Evolutionary conservation across 2,113 vertebrate species (phyloP).

Genomic region (Pygoscelis antarcticus): DNA sequence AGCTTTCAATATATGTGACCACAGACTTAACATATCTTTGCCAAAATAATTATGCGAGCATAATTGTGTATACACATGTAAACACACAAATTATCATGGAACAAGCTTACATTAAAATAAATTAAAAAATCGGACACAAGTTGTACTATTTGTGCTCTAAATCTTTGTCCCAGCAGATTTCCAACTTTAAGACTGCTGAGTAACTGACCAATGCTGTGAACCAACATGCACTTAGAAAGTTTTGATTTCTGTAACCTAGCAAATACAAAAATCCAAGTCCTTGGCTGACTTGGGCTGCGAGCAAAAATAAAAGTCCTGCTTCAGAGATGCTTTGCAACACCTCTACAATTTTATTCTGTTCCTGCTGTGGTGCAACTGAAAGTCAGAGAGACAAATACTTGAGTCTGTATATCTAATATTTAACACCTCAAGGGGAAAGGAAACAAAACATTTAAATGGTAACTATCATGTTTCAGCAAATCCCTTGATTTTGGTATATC

Average conservation of each 20-base stretch:
- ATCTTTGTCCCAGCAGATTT: not conserved
- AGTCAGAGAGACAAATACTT: not conserved
- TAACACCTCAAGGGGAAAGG: not conserved
- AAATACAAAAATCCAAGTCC: not conserved
- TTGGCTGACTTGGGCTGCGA: not conserved
- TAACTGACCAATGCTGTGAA: not conserved
- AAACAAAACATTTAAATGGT: not conserved
- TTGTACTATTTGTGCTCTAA: not conserved
- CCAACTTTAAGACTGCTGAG: not conserved
- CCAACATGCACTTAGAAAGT: not conserved
- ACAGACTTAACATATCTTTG: not conserved
- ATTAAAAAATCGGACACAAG: not conserved
- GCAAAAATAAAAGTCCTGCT: not conserved
- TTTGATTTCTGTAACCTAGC: not conserved
- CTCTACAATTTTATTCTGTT: not conserved
- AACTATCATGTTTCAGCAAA: not conserved
- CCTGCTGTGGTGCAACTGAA: not conserved
- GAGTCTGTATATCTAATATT: not conserved
- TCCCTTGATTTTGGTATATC: not conserved
- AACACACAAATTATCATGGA: not conserved
- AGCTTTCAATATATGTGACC: not conserved
- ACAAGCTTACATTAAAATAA: not conserved
- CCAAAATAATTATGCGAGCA: not conserved
- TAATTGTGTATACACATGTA: not conserved
- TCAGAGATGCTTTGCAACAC: not conserved